These are phyloP conservation scores for Cotesia vestalis DNA, from an alignment of 1,140 invertebrate species.

Conservation along the genomic window DNA sequence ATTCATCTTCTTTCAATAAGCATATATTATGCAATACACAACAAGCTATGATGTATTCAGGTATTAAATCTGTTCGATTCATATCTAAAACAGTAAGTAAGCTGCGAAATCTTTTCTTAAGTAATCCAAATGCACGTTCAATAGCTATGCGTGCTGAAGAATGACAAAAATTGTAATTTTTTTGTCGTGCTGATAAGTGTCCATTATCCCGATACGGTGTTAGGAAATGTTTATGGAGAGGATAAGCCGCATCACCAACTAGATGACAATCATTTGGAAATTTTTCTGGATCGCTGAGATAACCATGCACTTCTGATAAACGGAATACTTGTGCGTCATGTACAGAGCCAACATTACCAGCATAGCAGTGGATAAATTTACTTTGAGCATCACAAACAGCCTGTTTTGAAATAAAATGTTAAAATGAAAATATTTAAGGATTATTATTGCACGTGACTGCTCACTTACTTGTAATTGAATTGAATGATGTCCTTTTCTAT, in stretches of 20 bases:
- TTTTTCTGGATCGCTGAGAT: neutral
- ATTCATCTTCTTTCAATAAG: neutral
- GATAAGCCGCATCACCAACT: neutral
- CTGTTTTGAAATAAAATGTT: neutral
- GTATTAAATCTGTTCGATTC: neutral
- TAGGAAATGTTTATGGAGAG: neutral
- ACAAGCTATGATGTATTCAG: neutral
- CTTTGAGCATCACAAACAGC: neutral
- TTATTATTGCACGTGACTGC: too few relatives aligned
- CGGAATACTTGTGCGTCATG: conserved; percentile 44
- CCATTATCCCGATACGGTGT: neutral
- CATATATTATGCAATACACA: conserved; percentile 4
- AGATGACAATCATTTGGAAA: neutral
- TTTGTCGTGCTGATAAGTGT: neutral
- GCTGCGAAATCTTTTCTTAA: neutral
- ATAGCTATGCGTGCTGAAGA: neutral
- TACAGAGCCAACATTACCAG: conserved; percentile 26
- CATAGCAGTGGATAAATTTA: conserved; percentile 25
- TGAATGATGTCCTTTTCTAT: neutral
- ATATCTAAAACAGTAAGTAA: neutral
- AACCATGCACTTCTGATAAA: neutral
- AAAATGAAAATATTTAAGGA: too few relatives aligned
- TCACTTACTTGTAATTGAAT: too few relatives aligned
- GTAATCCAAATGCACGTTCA: neutral
- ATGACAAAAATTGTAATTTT: neutral